Evolutionary conservation across 2,888 invertebrate genomes (phyloP), one percentile per base, ranked within the genome.

Genomic region (Aporophyla lueneburgensis): DNA sequence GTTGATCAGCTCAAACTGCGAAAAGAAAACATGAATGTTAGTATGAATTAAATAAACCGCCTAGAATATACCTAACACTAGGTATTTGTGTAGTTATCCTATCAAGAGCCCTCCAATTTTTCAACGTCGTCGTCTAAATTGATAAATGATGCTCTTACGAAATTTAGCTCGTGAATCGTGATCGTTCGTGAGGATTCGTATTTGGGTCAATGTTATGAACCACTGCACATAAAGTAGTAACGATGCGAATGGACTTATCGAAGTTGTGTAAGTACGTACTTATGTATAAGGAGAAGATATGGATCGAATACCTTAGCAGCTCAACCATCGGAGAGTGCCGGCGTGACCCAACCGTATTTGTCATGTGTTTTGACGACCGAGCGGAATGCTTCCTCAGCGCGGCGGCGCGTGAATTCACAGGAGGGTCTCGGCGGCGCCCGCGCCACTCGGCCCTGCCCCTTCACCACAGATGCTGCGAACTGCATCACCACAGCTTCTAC

Each of bases 291-390:
- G 49, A 16, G 27, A 61, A 51, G 7, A 51, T 33, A 59, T 58
- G 43, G 24, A 24, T 40, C 5, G 40, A 65, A 53, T 86, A 93
- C 93, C 90, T 87, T 67, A 56, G 58, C 56, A 69, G 78, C 79
- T 97, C 98, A 99, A 92, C 99, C 99, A 93, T 99, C 99, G 65
- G 98, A 97, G 81, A 98, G 97, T 24, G 98, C 98, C 46, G 98
- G 98, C 46, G 99, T 99, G 68, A 99, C 98, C 99, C 99, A 99
- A 72, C 99, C 99, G 92, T 98, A 99, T 92, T 99, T 99, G 92
- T 99, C 98, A 92, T 99, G 99, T 14, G 98, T 99, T 94, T 98
- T 98, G 77, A 99, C 98, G 86, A 99, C 97, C 76, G 98, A 98
- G 87, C 98, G 97, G 95, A 99, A 99, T 49, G 99, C 98, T 91